These are phyloP conservation scores for Falcaria lacertinaria DNA, from an alignment of 2,888 invertebrate genomes.

Conservation along the genomic window DNA sequence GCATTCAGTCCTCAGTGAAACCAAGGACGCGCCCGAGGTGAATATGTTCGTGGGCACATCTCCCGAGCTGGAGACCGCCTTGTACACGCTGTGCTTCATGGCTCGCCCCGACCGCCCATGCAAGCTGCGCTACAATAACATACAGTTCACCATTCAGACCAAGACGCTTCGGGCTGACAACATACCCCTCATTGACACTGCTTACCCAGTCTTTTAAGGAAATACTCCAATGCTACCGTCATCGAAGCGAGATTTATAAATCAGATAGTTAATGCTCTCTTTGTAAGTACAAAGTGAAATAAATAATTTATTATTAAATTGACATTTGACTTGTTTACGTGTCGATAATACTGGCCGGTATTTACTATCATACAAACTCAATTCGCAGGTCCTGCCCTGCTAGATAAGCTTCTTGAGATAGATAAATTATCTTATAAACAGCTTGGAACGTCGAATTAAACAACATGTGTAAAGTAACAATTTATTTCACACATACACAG, in stretches of 20 bases:
- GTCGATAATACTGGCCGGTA: conserved; percentile 6
- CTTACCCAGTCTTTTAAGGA: conserved; percentile 49
- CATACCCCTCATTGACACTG: conserved; percentile 60
- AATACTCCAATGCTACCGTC: neutral
- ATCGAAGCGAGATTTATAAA: neutral
- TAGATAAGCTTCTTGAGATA: conserved; percentile 21
- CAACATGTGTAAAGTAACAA: conserved; percentile 23
- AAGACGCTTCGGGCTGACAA: conserved; percentile 63
- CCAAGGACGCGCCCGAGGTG: conserved; percentile 87
- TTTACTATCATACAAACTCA: conserved; percentile 17
- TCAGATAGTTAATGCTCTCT: neutral
- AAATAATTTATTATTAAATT: conserved; percentile 1
- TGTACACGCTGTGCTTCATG: conserved; percentile 94
- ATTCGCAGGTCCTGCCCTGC: conserved; percentile 24
- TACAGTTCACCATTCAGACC: conserved; percentile 65
- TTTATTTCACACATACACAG: conserved; percentile 32
- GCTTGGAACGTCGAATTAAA: conserved; percentile 20
- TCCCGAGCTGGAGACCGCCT: conserved; percentile 93
- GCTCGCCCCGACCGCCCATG: conserved; percentile 87
- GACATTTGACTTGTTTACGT: neutral
- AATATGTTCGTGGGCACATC: conserved; percentile 92
- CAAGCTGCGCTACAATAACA: conserved; percentile 76
- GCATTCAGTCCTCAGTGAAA: conserved; percentile 84
- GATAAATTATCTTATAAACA: conserved; percentile 1
- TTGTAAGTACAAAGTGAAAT: neutral